Evolutionary conservation across 2,797 vertebrate species (phyloP), one percentile per base, ranked within the genome.

Genomic region (Poeciliopsis gracilis): DNA sequence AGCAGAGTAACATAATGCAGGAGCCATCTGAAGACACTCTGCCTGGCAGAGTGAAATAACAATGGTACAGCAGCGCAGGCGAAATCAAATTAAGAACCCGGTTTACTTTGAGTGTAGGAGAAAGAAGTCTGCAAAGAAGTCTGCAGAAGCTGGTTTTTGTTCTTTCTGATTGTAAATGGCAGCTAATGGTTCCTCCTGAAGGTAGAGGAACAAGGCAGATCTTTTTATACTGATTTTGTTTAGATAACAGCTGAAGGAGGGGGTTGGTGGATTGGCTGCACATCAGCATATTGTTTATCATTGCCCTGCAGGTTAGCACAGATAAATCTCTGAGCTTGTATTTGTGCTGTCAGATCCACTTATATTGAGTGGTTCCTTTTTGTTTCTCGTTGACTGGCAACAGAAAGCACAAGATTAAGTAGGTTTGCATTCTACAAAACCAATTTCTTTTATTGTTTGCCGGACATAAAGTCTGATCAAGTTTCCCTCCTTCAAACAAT

Each of bases 131-230:
- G 61, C 45, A 80, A 46, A 77, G 45, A 72, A 30, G 72, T 77
- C 77, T 25, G 61, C 45, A 25, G 84, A 81, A 81, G 78, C 75
- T 9, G 45, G 47, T 86, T 88, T 86, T 82, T 25, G 63, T 81
- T 72, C 61, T 47, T 28, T 76, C 43, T 46, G 33, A 86, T 81
- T 71, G 59, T 87, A 73, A 90, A 86, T 80, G 80, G 77, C 79
- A 70, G 79, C 53, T 86, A 78, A 88, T 84, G 28, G 67, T 79
- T 88, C 76, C 67, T 79, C 87, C 81, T 86, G 51, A 63, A 90
- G 83, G 78, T 45, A 66, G 55, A 78, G 74, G 89, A 88, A 86
- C 75, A 59, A 88, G 76, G 71, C 72, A 74, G 75, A 80, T 80
- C 75, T 43, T 80, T 87, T 80, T 79, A 11, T 80, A 66, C 73